Percentiles rank a stretch among this genome's conserved stretches.
Conservation (phyloP, 23 tunicate genomes). For the Styela clava region DNA sequence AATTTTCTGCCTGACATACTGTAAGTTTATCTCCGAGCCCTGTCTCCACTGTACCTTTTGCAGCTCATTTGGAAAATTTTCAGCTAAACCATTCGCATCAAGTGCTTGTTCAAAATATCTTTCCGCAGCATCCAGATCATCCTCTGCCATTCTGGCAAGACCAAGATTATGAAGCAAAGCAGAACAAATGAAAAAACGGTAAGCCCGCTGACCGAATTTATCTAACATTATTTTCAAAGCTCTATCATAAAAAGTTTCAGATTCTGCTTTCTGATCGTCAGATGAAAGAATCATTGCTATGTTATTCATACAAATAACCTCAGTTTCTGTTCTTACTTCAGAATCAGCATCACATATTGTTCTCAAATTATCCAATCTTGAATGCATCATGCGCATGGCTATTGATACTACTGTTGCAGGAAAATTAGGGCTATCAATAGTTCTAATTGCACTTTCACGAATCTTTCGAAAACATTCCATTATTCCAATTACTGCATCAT, state of each 20-base stretch:
- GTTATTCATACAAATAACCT: not conserved
- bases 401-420: not conserved
- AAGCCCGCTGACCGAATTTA: not conserved
- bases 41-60: not conserved
- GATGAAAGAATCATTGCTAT: not conserved
- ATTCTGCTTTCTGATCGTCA: not conserved
- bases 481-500: not conserved
- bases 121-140: not conserved
- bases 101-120: not conserved
- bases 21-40: not conserved
- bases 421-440: not conserved
- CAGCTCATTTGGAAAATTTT: not conserved
- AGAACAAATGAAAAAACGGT: not conserved
- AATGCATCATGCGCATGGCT: not conserved
- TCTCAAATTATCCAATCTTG: not conserved
- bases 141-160: not conserved
- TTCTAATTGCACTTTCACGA: not conserved
- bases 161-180: not conserved
- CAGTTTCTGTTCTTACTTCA: not conserved
- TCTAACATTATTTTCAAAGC: not conserved
- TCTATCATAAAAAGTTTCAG: not conserved
- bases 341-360: not conserved
- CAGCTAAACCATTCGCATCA: not conserved
- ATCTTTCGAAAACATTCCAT: not conserved
- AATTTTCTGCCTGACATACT: not conserved